Percentiles rank a stretch among this genome's conserved stretches.
These are phyloP conservation scores for Forficula auricularia DNA, from an alignment of 1,140 invertebrate species.

Conservation along the genomic window DNA sequence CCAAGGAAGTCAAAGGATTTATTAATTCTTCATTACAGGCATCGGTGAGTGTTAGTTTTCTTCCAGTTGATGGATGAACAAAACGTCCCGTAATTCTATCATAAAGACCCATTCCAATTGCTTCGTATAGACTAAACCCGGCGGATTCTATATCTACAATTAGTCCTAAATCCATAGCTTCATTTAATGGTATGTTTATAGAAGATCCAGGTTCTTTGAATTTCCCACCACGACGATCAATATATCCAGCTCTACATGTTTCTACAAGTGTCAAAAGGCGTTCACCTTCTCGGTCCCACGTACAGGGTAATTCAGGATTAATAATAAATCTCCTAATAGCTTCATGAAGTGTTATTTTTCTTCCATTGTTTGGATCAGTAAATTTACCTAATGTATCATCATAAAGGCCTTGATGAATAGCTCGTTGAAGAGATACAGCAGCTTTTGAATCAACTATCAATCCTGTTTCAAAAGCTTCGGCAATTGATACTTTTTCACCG, in stretches of 20 bases:
- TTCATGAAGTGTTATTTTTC: conserved; percentile 65
- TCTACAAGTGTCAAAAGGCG: conserved; percentile 53
- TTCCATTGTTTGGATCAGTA: conserved; percentile 52
- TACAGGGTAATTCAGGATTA: conserved; percentile 60
- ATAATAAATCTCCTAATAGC: conserved; percentile 62
- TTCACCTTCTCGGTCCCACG: conserved; percentile 52
- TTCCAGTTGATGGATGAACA: conserved; percentile 62
- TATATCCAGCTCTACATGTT: conserved; percentile 60
- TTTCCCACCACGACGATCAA: conserved; percentile 59
- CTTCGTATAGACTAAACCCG: conserved; percentile 64
- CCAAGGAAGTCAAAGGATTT: conserved; percentile 55
- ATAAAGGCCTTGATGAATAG: conserved; percentile 72
- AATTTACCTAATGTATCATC: conserved; percentile 65
- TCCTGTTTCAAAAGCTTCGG: conserved; percentile 62
- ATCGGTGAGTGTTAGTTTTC: conserved; percentile 57
- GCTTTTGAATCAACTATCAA: conserved; percentile 63
- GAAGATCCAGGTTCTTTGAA: conserved; percentile 55
- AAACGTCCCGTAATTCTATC: conserved; percentile 51
- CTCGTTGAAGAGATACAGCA: conserved; percentile 66
- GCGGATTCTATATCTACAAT: conserved; percentile 72
- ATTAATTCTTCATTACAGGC: conserved; percentile 65
- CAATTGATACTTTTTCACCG: conserved; percentile 47
- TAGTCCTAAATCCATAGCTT: conserved; percentile 54
- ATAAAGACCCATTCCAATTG: conserved; percentile 65
- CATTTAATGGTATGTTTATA: conserved; percentile 41